These are phyloP conservation scores for Zonotrichia leucophrys DNA, from an alignment of 2,113 vertebrate species.

Conservation along the genomic window DNA sequence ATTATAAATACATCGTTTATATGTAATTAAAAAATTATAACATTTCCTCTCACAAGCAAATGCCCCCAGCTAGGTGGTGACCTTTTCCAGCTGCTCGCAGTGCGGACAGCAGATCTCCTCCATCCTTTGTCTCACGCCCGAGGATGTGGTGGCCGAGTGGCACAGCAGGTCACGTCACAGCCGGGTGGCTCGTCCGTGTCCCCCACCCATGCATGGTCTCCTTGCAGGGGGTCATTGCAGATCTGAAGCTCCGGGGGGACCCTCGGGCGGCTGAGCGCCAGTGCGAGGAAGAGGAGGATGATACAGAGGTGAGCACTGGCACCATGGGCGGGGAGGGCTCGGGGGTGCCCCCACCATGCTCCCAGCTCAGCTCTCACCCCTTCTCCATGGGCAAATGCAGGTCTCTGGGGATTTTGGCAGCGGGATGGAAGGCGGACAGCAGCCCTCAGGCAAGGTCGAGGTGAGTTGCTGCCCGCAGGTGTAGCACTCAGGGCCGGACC, in stretches of 20 bases:
- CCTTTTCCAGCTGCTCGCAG: not conserved
- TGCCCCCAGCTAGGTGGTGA: not conserved
- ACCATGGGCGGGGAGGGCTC: fast-evolving
- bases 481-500: fast-evolving
- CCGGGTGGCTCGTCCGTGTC: not conserved
- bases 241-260: constrained; percentile 83
- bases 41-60: not conserved
- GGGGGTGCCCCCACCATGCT: fast-evolving
- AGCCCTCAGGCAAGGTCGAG: not conserved
- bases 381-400: not conserved
- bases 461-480: constrained; percentile 5
- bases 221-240: constrained; percentile 84
- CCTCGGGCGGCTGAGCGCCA: constrained; percentile 78
- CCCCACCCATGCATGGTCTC: fast-evolving
- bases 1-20: not conserved
- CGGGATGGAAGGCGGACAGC: constrained; percentile 56
- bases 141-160: fast-evolving
- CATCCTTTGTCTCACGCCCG: not conserved
- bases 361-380: not conserved
- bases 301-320: constrained; percentile 78
- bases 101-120: not conserved
- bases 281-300: constrained; percentile 90
- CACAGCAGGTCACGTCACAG: fast-evolving
- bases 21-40: fast-evolving
- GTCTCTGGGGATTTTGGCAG: constrained; percentile 87